Conservation (phyloP, 2,113 vertebrate genomes). For the Taxidea taxus region DNA sequence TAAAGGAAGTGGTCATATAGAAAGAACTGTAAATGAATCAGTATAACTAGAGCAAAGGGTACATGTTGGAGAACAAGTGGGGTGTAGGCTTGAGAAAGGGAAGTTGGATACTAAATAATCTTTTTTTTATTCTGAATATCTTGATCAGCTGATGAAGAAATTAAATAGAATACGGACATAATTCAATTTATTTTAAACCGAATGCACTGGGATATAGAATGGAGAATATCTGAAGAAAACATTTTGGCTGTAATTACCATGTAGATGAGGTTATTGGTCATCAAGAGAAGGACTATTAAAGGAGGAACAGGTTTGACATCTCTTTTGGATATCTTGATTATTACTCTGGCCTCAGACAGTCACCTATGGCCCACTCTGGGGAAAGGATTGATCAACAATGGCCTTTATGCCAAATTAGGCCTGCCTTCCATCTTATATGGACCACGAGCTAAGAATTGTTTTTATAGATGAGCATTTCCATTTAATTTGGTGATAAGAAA, state of each 20-base stretch:
- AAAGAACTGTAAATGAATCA: background rate
- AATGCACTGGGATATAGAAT: background rate
- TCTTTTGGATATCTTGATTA: background rate
- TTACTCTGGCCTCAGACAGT: background rate
- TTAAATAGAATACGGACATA: background rate
- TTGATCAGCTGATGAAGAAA: background rate
- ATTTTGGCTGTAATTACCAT: background rate
- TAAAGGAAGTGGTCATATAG: too few relatives aligned
- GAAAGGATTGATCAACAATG: background rate
- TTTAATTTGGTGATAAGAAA: background rate
- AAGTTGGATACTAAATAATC: background rate
- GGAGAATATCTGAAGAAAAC: background rate
- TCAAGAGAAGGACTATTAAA: background rate
- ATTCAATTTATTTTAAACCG: background rate
- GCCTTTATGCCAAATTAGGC: background rate
- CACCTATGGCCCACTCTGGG: background rate
- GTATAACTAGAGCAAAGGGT: background rate
- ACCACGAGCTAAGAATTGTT: background rate
- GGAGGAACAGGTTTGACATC: background rate
- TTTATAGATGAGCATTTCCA: background rate
- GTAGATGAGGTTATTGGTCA: background rate
- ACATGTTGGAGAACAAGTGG: background rate
- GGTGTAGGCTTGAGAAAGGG: background rate
- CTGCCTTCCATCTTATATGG: background rate
- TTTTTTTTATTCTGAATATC: background rate